Base-by-base conservation (phyloP, 2,797 vertebrate genomes). In the Natrix natrix region DNA sequence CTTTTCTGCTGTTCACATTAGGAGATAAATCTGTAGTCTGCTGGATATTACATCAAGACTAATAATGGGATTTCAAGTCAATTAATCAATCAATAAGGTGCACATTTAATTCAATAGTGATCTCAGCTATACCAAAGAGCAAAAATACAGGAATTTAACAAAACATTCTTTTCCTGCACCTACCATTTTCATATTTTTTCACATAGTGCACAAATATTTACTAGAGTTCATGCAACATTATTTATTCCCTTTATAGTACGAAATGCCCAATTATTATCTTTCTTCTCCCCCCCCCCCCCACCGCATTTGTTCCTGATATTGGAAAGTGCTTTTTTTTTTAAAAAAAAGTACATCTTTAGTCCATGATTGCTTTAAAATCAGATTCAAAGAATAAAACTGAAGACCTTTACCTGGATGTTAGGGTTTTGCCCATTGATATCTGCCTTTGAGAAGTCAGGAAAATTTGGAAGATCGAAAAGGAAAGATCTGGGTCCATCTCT, bases 381-480 rank as follows among this genome's bases (percentile, higher is more conserved):
- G 11, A 83, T 43, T 78, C 16, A 24, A n/a, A 88, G 20, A 83
- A 48, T 6, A 69, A 94, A 90, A 43, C 92, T 26, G 87, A 92
- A 92, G 94, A 78, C 83, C 59, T 56, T 91, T 98, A 99, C 99
- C 99, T 99, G 99, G 96, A 99, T 99, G 95, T 99, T 99, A 94
- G 99, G 99, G 96, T 99, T 99, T 97, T 99, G 99, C 78, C 99
- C 98, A 90, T 99, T 99, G 96, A 99, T 99, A 93, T 99, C 99
- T 13, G 99, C 99, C 97, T 99, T 99, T 95, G 99, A 99, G 94
- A 99, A 98, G 96, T 99, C 99, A 7, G 99, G 99, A 96, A 99
- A 99, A 96, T 99, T 99, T 96, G 99, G 98, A 92, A 99, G 98
- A 95, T 99, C 99, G 61, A 99, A 97, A 55, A 99, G 98, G 95